Evolutionary conservation across 2,888 invertebrate genomes (phyloP).

Genomic region (Nomada fucata): DNA sequence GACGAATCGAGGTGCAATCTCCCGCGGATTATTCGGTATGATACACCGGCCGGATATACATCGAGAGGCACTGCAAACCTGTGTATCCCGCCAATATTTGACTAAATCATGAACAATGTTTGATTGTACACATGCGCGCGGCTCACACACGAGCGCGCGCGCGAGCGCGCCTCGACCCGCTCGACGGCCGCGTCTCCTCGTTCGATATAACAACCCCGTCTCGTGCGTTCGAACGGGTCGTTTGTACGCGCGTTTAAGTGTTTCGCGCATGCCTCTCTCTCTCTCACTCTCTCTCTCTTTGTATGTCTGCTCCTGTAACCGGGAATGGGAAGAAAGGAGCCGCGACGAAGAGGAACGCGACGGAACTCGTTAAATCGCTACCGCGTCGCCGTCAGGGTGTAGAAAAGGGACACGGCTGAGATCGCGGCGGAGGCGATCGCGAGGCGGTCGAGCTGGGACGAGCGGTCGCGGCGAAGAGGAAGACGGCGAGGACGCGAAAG

Average conservation of each 20-base stretch:
- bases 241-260: neutral
- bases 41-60: conserved; percentile 76
- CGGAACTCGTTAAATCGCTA: no score
- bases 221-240: conserved; percentile 7
- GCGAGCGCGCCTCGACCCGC: conserved; percentile 27
- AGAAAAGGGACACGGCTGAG: neutral
- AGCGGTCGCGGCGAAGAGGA: neutral
- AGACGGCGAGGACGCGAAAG: conserved; percentile 3
- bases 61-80: conserved; percentile 81
- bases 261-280: neutral
- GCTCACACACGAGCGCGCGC: no score
- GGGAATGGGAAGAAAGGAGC: neutral
- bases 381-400: neutral
- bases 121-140: conserved; percentile 80
- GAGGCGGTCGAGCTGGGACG: no score
- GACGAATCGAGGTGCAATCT: conserved; percentile 80
- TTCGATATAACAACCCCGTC: conserved; percentile 39
- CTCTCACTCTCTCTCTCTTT: no score
- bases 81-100: conserved; percentile 84
- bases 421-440: neutral
- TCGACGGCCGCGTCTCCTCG: conserved; percentile 4
- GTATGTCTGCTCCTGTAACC: no score
- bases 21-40: conserved; percentile 81
- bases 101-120: conserved; percentile 84
- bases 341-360: neutral